Evolutionary conservation across 1,140 invertebrate species (phyloP), one percentile per base, ranked within the genome.

Genomic region (Nomia melanderi): DNA sequence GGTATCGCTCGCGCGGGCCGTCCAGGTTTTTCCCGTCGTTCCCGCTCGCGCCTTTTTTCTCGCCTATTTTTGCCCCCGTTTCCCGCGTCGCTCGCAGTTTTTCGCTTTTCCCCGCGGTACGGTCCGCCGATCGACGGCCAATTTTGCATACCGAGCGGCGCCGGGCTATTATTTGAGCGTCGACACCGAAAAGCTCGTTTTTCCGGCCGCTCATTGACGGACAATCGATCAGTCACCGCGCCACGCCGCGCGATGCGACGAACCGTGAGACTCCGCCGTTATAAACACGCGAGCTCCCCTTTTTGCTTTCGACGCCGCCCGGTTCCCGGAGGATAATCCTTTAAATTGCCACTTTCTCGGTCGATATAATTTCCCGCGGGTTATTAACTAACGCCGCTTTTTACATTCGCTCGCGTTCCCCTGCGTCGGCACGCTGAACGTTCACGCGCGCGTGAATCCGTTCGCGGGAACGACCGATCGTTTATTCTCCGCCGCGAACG

Each of bases 131-230:
- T 77, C 44, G 54, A 62, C 54, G 53, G 73, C 4, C 63, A 67
- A 81, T 81, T 82, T 71, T 77, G 66, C 72, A 63, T 66, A 81
- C 77, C 72, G 47, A 66, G 27, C 65, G 4, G 27, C 47, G 33
- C 23, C 1, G 14, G 39, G 29, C 41, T 80, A 31, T 77, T 80
- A 64, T 82, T 63, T 50, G 73, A 82, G 25, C 65, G 65, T 70
- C 65, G 65, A 70, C 74, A 77, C 41, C 36, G 66, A 82, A 27
- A 82, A 29, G 31, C 62, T 60, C 36, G 72, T 39, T 76, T 70
- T 65, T 65, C 33, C 53, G 27, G 27, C 2, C 66, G 59, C 60
- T 75, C 70, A 59, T 75, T 39, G 33, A 39, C 31, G 33, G 47
- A 81, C 70, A 59, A 39, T 41, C 64, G n/a, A 81, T 81, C 69